Evolutionary conservation across 2,797 vertebrate genomes (phyloP), one percentile per base, ranked within the genome.

Genomic region (Heterohyrax brucei): DNA sequence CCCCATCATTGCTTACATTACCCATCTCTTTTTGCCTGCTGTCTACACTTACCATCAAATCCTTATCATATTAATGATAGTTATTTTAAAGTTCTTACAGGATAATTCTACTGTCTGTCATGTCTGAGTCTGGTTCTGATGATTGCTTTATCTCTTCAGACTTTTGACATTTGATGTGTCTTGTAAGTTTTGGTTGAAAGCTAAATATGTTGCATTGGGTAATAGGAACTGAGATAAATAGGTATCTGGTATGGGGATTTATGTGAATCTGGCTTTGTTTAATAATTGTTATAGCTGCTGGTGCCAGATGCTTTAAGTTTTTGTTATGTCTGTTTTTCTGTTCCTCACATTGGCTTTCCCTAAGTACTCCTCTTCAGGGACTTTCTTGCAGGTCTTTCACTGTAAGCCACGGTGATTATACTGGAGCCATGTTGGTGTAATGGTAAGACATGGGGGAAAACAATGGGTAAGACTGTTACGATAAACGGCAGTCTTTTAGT

Each of bases 11-110:
- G 59, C 26, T 90, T 87, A 28, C 2, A 33, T 86, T 44, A 61
- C 33, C 21, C 16, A 33, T 86, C 24, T 87, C 14, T 53, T 95
- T 48, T 89, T 94, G 10, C 33, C n/a, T 44, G 21, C 70, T 62
- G 26, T 64, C 53, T 90, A 5, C 39, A 64, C 66, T 90, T 70
- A 13, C 73, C 28, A 64, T 76, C 68, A 83, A 61, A 73, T 44
- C 66, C 46, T 92, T 86, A 21, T 64, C 33, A 53, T 83, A 33
- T 30, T 75, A 82, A 92, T 77, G 19, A 33, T 75, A 18, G 26
- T 75, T 82, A 68, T 70, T 56, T 56, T 56, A 56, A 56, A 56
- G 12, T 56, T 56, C 53, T 56, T 56, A 14, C 16, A 10, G 12
- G 53, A 56, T 56, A 56, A 56, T 56, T 56, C 53, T 56, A 56